phyloP scores from a whole-genome alignment of 2,113 vertebrate genomes.

The Atlantisia rogersi region DNA sequence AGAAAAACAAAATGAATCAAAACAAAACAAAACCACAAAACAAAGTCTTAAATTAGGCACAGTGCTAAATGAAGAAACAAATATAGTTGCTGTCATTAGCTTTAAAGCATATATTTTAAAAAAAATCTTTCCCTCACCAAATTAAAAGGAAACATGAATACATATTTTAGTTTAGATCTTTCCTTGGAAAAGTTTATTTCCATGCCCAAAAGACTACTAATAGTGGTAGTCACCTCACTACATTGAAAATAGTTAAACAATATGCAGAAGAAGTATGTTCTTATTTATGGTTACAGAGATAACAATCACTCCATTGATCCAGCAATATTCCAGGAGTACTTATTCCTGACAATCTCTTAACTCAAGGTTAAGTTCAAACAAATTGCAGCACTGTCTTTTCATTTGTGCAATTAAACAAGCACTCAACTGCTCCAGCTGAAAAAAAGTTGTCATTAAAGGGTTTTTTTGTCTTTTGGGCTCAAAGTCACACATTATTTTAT shows the following conservation, averaged over 20 bases:
- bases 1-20: neutral
- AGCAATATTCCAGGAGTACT: neutral
- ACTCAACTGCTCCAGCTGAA: neutral
- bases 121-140: neutral
- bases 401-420: neutral
- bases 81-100: neutral
- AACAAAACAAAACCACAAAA: too few relatives aligned
- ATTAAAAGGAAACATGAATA: neutral
- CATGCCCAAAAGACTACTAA: neutral
- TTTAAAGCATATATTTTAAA: neutral
- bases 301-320: neutral
- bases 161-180: neutral
- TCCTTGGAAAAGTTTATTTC: slow-evolving; percentile 11
- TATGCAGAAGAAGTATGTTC: neutral
- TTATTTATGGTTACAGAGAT: neutral
- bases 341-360: neutral
- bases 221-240: neutral
- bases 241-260: neutral
- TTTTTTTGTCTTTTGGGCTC: neutral
- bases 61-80: neutral
- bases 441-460: neutral
- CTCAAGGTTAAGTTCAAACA: neutral
- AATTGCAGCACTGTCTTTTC: neutral
- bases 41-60: neutral
- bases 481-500: neutral